Percentiles rank a stretch among this genome's conserved stretches.
These are phyloP conservation scores for Microplitis manilae DNA, from an alignment of 2,888 invertebrate species.

Conservation along the genomic window DNA sequence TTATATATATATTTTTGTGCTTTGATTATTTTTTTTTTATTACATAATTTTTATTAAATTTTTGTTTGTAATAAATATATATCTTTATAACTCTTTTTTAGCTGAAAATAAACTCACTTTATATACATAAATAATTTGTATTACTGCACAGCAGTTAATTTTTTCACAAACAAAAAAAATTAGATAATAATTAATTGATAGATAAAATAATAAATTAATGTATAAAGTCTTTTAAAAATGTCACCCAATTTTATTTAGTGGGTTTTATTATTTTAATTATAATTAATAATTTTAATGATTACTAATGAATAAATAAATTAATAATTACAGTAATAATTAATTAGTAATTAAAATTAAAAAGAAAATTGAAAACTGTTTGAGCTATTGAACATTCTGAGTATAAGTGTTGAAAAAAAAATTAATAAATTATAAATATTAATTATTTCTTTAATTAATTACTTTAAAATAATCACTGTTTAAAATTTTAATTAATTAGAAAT, in stretches of 20 bases:
- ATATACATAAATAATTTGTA: background rate
- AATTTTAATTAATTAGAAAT: background rate
- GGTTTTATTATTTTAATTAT: background rate
- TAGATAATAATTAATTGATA: conserved; percentile 17
- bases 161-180: conserved; percentile 13
- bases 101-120: conserved; percentile 8
- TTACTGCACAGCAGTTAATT: conserved; percentile 29
- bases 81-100: conserved; percentile 4
- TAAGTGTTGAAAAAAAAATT: conserved; percentile 35
- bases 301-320: conserved; percentile 44
- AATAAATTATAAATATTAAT: conserved; percentile 40
- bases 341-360: conserved; percentile 20
- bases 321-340: conserved; percentile 39
- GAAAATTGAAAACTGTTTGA: conserved; percentile 16
- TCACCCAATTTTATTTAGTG: background rate
- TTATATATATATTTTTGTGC: conserved; percentile 6
- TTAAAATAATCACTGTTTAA: background rate
- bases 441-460: conserved; percentile 23
- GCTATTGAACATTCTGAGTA: conserved; percentile 37
- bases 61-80: conserved; percentile 1
- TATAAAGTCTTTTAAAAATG: conserved; percentile 9
- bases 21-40: conserved; percentile 13
- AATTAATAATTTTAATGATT: background rate
- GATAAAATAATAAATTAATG: conserved; percentile 29
- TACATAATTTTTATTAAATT: background rate